A percentile compares a stretch with the other conserved stretches of the same genome.
phyloP scores from a whole-genome alignment of 2,888 invertebrate species.

The Eupsilia transversa region DNA sequence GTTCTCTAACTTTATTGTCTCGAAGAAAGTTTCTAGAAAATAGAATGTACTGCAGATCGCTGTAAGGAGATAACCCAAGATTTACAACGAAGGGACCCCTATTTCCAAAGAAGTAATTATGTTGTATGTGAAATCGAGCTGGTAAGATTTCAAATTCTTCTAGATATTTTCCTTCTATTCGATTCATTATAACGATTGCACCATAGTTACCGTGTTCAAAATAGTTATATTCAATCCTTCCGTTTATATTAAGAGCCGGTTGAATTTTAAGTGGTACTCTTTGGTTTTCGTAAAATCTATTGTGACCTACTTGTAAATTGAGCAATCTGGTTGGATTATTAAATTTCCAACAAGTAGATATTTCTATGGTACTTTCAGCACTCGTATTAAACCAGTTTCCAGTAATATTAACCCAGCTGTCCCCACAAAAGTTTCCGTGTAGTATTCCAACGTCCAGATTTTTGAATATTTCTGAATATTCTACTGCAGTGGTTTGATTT shows the following conservation, averaged over 20 bases:
- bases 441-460: conserved; percentile 97
- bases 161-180: conserved; percentile 90
- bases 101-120: conserved; percentile 97
- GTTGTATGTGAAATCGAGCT: conserved; percentile 93
- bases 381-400: conserved; percentile 97
- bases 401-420: conserved; percentile 96
- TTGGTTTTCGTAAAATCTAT: conserved; percentile 94
- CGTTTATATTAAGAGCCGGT: conserved; percentile 95
- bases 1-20: conserved; percentile 96
- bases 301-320: conserved; percentile 95
- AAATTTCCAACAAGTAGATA: conserved; percentile 95
- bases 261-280: conserved; percentile 94
- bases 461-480: conserved; percentile 96
- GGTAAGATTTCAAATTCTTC: conserved; percentile 95
- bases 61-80: conserved; percentile 96
- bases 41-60: conserved; percentile 94
- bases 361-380: conserved; percentile 94
- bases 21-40: conserved; percentile 97
- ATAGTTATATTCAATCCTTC: conserved; percentile 96
- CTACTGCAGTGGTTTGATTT: conserved; percentile 96
- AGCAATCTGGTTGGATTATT: conserved; percentile 88
- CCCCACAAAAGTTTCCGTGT: conserved; percentile 97
- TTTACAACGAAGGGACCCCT: conserved; percentile 96
- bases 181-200: conserved; percentile 95
- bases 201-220: conserved; percentile 96